Evolutionary conservation across 2,888 invertebrate species (phyloP).

Genomic region (Sminthurides aquaticus): DNA sequence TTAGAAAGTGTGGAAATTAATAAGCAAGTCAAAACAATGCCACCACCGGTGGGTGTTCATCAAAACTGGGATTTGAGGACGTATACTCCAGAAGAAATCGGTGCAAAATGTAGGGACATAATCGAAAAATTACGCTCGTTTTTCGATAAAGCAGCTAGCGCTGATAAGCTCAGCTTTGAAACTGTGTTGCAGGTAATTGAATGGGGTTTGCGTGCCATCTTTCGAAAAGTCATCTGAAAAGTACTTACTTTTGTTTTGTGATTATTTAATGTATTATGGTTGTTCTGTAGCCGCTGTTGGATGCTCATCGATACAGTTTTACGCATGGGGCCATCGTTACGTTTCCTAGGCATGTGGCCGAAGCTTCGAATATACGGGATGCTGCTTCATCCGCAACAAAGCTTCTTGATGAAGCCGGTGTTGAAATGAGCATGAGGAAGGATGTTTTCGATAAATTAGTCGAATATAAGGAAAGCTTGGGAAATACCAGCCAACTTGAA

Average conservation of each 20-base stretch:
- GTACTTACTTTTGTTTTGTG: background rate
- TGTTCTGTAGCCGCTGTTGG: conserved; percentile 46
- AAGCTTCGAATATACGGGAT: conserved; percentile 47
- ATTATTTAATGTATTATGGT: background rate
- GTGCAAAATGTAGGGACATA: conserved; percentile 33
- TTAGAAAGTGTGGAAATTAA: background rate
- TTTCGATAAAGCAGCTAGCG: conserved; percentile 39
- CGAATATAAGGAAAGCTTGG: conserved; percentile 43
- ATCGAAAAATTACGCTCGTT: conserved; percentile 30
- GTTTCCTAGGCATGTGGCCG: conserved; percentile 48
- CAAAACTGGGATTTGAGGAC: conserved; percentile 41
- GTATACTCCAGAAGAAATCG: conserved; percentile 38
- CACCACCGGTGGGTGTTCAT: conserved; percentile 29
- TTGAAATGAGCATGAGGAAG: conserved; percentile 50
- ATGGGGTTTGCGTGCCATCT: background rate
- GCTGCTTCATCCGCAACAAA: conserved; percentile 49
- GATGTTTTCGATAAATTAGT: conserved; percentile 50
- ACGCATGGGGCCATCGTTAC: conserved; percentile 47
- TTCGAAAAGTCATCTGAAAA: conserved; percentile 4
- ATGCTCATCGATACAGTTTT: conserved; percentile 46
- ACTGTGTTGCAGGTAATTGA: conserved; percentile 43
- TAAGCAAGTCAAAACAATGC: background rate
- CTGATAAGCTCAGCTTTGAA: conserved; percentile 40
- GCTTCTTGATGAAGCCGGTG: conserved; percentile 49
- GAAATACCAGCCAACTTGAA: conserved; percentile 43